Percentiles rank a stretch among this genome's conserved stretches.
Evolutionary conservation across 2,888 invertebrate species (phyloP).

Genomic region (Lomographa bimaculata): DNA sequence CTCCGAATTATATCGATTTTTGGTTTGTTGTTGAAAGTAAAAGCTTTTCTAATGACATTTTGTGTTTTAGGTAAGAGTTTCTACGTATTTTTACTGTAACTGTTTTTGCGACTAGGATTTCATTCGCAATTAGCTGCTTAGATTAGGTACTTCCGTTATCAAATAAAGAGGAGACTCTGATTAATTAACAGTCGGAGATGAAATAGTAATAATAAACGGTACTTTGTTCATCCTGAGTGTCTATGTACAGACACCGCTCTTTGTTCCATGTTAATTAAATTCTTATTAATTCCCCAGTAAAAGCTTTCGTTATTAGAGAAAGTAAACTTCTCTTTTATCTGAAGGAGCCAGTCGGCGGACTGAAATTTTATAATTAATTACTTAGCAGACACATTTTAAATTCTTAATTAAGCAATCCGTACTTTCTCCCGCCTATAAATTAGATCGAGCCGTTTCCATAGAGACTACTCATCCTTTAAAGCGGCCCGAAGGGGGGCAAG

Average conservation of each 20-base stretch:
- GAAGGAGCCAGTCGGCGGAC: conserved; percentile 52
- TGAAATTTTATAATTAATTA: conserved; percentile 80
- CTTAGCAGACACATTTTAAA: conserved; percentile 80
- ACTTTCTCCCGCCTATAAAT: conserved; percentile 83
- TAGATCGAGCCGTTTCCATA: conserved; percentile 84
- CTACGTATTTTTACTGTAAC: too few species aligned
- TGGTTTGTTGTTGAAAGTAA: neutral
- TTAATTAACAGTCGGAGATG: conserved; percentile 16
- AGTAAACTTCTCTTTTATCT: conserved; percentile 51
- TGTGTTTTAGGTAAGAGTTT: too few species aligned
- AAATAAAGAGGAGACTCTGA: conserved; percentile 5
- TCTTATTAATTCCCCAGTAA: conserved; percentile 50
- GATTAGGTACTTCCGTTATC: too few species aligned
- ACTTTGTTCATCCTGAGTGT: conserved; percentile 15
- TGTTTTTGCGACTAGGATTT: too few species aligned
- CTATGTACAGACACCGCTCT: conserved; percentile 35
- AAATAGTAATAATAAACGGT: conserved; percentile 21
- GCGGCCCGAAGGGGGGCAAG: conserved; percentile 69
- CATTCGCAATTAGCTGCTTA: too few species aligned
- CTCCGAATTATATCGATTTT: conserved; percentile 20
- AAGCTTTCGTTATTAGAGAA: conserved; percentile 33
- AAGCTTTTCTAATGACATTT: too few species aligned
- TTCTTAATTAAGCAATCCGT: conserved; percentile 84
- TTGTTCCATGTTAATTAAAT: conserved; percentile 61
- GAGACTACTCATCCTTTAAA: conserved; percentile 84